These are phyloP conservation scores for Lucifuga dentata DNA, from an alignment of 2,113 vertebrate genomes.

Conservation along the genomic window DNA sequence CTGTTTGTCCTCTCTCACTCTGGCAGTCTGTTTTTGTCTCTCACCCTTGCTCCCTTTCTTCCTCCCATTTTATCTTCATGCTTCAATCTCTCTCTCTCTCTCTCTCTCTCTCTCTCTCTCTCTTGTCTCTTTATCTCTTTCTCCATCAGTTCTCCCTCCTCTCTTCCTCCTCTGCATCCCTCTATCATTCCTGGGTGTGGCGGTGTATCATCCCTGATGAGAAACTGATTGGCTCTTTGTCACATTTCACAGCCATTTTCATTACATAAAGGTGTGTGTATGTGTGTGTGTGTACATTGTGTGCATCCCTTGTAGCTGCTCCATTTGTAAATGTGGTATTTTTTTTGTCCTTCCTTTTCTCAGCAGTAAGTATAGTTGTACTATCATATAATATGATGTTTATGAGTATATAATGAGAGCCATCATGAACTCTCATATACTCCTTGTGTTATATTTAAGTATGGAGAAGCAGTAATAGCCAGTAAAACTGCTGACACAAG, in stretches of 20 bases:
- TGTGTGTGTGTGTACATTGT: neutral
- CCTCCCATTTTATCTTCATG: neutral
- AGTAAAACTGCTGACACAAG: constrained; percentile 51
- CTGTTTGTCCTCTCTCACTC: constrained; percentile 40
- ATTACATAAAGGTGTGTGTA: neutral
- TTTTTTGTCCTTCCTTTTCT: constrained; percentile 21
- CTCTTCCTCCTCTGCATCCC: neutral
- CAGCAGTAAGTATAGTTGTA: constrained; percentile 43
- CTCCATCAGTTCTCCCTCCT: constrained; percentile 5
- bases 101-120: neutral
- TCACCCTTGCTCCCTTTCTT: neutral
- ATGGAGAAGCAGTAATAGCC: constrained; percentile 45
- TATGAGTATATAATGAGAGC: too few relatives aligned
- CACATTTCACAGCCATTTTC: neutral
- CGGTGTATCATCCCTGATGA: constrained; percentile 20
- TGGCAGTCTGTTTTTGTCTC: constrained; percentile 13
- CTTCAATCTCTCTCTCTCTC: neutral
- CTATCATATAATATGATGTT: too few relatives aligned
- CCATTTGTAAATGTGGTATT: constrained; percentile 33
- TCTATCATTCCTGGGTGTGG: constrained; percentile 19
- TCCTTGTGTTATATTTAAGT: constrained; percentile 53
- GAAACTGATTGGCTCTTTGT: constrained; percentile 20
- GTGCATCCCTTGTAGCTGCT: neutral
- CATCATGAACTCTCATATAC: constrained; percentile 19
- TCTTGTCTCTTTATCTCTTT: neutral